Conservation (phyloP, 2,888 invertebrate species). For the Eugnorisma glareosa region DNA sequence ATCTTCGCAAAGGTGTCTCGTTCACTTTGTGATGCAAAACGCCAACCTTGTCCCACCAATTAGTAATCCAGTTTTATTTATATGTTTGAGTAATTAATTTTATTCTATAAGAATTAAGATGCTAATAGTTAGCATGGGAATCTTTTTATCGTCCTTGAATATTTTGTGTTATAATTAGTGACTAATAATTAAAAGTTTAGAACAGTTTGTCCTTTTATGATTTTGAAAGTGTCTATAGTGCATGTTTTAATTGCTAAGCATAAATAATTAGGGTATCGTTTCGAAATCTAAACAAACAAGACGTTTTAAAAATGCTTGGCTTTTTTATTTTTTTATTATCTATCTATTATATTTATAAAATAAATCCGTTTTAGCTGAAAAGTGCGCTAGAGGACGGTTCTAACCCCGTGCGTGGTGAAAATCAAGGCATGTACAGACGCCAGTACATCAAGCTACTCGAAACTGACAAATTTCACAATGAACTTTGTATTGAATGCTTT, state of each 20-base stretch:
- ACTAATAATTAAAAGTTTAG: background rate
- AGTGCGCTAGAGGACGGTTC: background rate
- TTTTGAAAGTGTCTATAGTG: background rate
- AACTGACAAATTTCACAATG: no score
- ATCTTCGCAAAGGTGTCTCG: background rate
- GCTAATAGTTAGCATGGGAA: conserved; percentile 34
- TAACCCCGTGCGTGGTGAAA: background rate
- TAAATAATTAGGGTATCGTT: background rate
- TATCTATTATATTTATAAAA: background rate
- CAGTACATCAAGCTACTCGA: no score
- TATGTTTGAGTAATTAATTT: conserved; percentile 30
- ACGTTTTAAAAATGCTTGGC: no score
- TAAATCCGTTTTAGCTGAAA: background rate
- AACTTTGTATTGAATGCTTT: no score
- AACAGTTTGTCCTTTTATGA: background rate
- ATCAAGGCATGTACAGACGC: background rate
- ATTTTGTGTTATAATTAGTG: conserved; percentile 15
- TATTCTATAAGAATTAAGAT: conserved; percentile 25
- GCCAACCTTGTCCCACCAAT: conserved; percentile 37
- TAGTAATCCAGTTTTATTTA: conserved; percentile 41
- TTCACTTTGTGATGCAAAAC: conserved; percentile 3
- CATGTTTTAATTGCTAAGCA: background rate
- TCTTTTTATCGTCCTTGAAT: conserved; percentile 26
- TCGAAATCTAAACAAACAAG: background rate
- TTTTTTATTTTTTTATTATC: background rate